Conservation (phyloP, 2,888 invertebrate genomes). For the Synergus itoensis region DNA sequence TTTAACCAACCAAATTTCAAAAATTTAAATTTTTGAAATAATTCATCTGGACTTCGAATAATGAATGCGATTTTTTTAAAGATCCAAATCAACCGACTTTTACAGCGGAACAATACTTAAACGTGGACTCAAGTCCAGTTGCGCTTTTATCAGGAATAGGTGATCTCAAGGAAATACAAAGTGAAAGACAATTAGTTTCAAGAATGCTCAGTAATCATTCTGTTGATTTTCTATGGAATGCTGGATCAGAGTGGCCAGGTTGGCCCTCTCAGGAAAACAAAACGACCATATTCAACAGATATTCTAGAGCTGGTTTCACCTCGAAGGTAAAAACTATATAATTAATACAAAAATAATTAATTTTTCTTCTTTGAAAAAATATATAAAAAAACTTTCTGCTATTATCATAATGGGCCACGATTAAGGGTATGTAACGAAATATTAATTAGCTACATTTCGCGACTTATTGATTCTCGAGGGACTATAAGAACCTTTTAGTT, state of each 20-base stretch:
- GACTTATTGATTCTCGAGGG: background rate
- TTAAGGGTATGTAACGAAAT: background rate
- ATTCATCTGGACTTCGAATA: background rate
- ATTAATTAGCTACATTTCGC: background rate
- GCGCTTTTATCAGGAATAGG: conserved; percentile 70
- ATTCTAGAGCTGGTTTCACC: conserved; percentile 92
- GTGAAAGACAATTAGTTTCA: conserved; percentile 79
- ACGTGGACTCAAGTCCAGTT: conserved; percentile 69
- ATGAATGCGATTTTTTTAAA: background rate
- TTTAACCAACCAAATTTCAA: no score
- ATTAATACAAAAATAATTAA: background rate
- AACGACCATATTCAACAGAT: conserved; percentile 88
- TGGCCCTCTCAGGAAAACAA: conserved; percentile 82
- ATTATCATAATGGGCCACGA: background rate
- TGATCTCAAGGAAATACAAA: conserved; percentile 69
- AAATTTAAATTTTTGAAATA: no score
- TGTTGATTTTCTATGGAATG: conserved; percentile 94
- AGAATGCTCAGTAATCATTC: conserved; percentile 88
- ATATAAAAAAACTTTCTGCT: background rate
- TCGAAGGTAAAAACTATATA: conserved; percentile 85
- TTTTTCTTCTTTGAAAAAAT: background rate
- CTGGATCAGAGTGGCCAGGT: conserved; percentile 89
- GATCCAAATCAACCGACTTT: background rate
- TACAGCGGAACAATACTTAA: conserved; percentile 62
- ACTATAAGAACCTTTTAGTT: background rate